Evolutionary conservation across 1,140 invertebrate genomes (phyloP), one percentile per base, ranked within the genome.

Genomic region (Maconellicoccus hirsutus): DNA sequence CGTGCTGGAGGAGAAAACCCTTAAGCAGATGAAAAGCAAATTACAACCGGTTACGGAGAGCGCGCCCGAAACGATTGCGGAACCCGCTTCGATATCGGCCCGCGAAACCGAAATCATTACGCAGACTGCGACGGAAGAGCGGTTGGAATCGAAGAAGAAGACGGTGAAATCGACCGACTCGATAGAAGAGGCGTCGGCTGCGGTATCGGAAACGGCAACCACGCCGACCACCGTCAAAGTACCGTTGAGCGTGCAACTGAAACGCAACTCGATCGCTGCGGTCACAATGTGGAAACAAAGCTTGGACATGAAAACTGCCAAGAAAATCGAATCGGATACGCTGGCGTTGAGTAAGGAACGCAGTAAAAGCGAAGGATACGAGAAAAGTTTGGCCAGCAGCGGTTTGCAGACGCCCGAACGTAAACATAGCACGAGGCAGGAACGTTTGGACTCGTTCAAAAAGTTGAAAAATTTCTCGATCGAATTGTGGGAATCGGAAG

Each of bases 391-490:
- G 4, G 26, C 4, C 14, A 39, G 22, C 14, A 29, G 29, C 26
- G 21, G 61, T 38, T n/a, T 1, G 8, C 21, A 22, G 39, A 38
- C 70, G 72, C 73, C 76, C 10, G 77, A 77, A 52, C 74, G 77
- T 59, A 72, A 76, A 70, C 76, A 75, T 6, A 77, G 77, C 59
- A 77, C 77, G 8, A 71, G 77, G 38, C 74, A 76, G 69, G 77
- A 77, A 72, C 73, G 77, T 12, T 73, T 77, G 16, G 77, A 77
- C 71, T 77, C 77, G 1, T 77, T 77, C 59, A 77, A 77, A 71
- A 77, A 77, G 33, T 74, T 75, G 22, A 77, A 77, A 73, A 77
- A 75, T 71, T 77, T 76, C 70, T 76, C 76, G 25, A 76, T 77
- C 69, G 76, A 77, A 70, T 74, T 77, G 25, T 77, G 76, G 77